phyloP scores from a whole-genome alignment of 1,140 invertebrate species.

The Drosophila baimaii region DNA sequence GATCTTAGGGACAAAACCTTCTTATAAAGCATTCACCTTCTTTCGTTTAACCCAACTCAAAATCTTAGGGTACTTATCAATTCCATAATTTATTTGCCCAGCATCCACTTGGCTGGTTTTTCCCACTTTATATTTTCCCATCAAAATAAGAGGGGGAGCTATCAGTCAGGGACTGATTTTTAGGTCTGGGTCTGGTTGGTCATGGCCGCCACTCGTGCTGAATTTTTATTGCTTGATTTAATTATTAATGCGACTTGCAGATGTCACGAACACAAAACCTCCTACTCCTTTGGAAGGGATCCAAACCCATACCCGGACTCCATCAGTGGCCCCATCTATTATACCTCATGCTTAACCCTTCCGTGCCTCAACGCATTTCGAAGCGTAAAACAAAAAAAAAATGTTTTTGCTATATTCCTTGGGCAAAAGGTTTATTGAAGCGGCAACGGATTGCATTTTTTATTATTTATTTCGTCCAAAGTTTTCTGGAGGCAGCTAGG shows the following conservation, averaged over 20 bases:
- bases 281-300: slow-evolving; percentile 13
- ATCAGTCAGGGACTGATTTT: slow-evolving; percentile 32
- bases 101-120: background rate
- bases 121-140: slow-evolving; percentile 2
- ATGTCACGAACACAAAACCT: slow-evolving; percentile 72
- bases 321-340: slow-evolving; percentile 34
- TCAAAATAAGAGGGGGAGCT: slow-evolving; percentile 8
- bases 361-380: slow-evolving; percentile 68
- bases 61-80: slow-evolving; percentile 5
- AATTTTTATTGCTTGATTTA: slow-evolving; percentile 83
- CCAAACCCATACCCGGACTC: slow-evolving; percentile 12
- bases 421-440: slow-evolving; percentile 65
- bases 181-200: slow-evolving; percentile 25
- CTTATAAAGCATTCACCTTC: no score
- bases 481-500: slow-evolving; percentile 47
- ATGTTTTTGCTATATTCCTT: slow-evolving; percentile 27
- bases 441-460: slow-evolving; percentile 79
- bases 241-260: slow-evolving; percentile 82
- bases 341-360: slow-evolving; percentile 72
- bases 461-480: slow-evolving; percentile 77
- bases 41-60: background rate
- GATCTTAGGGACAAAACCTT: no score
- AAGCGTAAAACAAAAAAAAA: slow-evolving; percentile 69
- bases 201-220: slow-evolving; percentile 70
- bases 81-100: slow-evolving; percentile 15